Base-by-base conservation (phyloP, 2,113 vertebrate genomes). In the Nothobranchius kuhntae region DNA sequence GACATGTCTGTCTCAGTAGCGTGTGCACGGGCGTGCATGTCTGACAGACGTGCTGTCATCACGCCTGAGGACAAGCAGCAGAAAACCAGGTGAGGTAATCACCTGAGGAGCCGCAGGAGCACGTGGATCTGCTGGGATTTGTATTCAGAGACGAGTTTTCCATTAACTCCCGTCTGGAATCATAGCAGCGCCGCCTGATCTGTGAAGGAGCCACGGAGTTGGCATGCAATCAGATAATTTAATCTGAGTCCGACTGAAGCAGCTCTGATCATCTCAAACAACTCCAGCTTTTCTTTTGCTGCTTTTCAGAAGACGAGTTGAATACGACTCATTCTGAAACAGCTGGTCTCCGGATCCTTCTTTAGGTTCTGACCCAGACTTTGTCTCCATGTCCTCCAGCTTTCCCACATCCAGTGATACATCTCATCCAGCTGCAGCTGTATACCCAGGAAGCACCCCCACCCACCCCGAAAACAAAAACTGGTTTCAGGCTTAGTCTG, bases 1-100 rank as follows among this genome's bases (percentile, higher is more conserved):
- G 7, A 59, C 80, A 73, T 61, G 12, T 75, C 62, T 71, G 45
- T 47, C 61, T 71, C 48, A 1, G 66, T 52, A 56, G 50, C 53
- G 71, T 65, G 65, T 65, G 74, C 10, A 57, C 54, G 55, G 55
- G n/a, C 24, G 13, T 3, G 42, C 52, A 62, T 24, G 38, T 13
- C 50, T 63, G 68, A 69, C 46, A 77, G 77, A 75, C 73, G 86
- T 84, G 77, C 80, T 67, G 73, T 58, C 69, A 21, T 47, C 2
- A 21, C 8, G 7, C 45, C 44, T 48, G 14, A 12, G 44, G 10
- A 63, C 53, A 51, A 35, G 56, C 48, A 40, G 42, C 61, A 77
- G 79, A 80, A 84, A 78, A 68, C 38, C 48, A 57, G 68, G 80
- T 51, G 76, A 57, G 75, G 61, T 78, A 77, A 77, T 81, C 72